Conservation (phyloP, 2,888 invertebrate genomes). For the Acrobasis consociella region DNA sequence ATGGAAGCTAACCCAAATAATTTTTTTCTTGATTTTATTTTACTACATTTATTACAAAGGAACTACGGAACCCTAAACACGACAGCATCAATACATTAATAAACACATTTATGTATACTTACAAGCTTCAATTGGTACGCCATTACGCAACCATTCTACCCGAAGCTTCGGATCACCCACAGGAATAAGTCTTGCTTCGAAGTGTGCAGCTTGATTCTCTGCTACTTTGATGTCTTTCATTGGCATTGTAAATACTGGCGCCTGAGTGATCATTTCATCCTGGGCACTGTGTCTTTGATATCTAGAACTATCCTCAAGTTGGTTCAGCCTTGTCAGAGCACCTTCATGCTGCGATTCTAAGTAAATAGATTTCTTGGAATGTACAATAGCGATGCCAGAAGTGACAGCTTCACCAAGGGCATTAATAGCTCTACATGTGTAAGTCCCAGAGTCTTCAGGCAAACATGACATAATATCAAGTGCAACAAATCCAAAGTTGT, state of each 20-base stretch:
- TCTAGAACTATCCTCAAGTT: conserved; percentile 90
- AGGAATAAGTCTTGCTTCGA: conserved; percentile 96
- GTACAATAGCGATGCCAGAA: conserved; percentile 92
- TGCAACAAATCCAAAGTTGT: conserved; percentile 98
- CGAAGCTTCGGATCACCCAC: conserved; percentile 96
- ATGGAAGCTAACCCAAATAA: no score
- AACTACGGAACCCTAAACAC: neutral
- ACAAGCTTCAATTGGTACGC: conserved; percentile 95
- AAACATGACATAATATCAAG: conserved; percentile 97
- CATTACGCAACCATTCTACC: conserved; percentile 96
- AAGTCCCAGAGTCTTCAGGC: conserved; percentile 98
- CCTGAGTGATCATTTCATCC: conserved; percentile 92
- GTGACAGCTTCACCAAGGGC: conserved; percentile 96
- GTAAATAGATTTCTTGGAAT: conserved; percentile 93
- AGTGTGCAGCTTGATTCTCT: conserved; percentile 96
- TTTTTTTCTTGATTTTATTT: no score
- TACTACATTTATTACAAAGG: no score
- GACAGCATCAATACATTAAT: conserved; percentile 4
- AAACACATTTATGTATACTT: conserved; percentile 57
- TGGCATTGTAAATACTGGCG: conserved; percentile 96
- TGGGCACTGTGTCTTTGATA: conserved; percentile 88
- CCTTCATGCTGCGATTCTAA: conserved; percentile 94
- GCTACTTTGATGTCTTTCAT: conserved; percentile 92
- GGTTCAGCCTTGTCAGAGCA: conserved; percentile 89
- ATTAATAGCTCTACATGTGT: conserved; percentile 96